Base-by-base conservation (phyloP, 2,113 vertebrate species). In the Heloderma charlesbogerti region DNA sequence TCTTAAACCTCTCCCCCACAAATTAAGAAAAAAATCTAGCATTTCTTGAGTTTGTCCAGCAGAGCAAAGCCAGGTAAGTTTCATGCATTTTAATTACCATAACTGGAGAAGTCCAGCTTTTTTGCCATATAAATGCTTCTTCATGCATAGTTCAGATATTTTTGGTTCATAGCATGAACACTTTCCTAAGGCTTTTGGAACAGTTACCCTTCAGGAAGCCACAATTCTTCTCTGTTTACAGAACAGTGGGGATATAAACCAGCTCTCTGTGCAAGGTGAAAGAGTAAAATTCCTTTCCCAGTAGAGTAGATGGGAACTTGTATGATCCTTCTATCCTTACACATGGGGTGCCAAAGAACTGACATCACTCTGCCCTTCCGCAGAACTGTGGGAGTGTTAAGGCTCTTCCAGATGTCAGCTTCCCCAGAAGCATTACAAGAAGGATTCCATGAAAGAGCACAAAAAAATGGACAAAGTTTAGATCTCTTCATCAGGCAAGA, bases 101-200 rank as follows among this genome's bases (percentile, higher is more conserved):
- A 22, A 63, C 51, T 43, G 27, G 34, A 71, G 67, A 27, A 75
- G 18, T 75, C 48, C 27, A 57, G 48, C 34, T 54, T 57, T 75
- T n/a, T 31, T 86, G 10, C 45, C 22, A 40, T 29, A 31, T 34
- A 22, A 63, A 25, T 63, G 8, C n/a, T 78, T 78, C 31, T 22
- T n/a, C 15, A 34, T 8, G n/a, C 45, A 60, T 72, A 57, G 20
- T 71, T 82, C 40, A 16, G n/a, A 25, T 40, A 16, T 45, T 37
- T 82, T 63, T 43, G 86, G 27, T 54, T 4, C n/a, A 63, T 5
- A 45, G 27, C 1, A 87, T 2, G 27, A 71, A 81, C 2, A 54
- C 86, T 71, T 57, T 31, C 45, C 78, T 86, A 45, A 29, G 4
- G n/a, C 31, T n/a, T 27, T 89, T 66, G 63, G 78, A 90, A 92